A percentile compares a stretch with the other conserved stretches of the same genome.
Evolutionary conservation across 1,140 invertebrate species (phyloP).

Genomic region (Asbolus verrucosus): DNA sequence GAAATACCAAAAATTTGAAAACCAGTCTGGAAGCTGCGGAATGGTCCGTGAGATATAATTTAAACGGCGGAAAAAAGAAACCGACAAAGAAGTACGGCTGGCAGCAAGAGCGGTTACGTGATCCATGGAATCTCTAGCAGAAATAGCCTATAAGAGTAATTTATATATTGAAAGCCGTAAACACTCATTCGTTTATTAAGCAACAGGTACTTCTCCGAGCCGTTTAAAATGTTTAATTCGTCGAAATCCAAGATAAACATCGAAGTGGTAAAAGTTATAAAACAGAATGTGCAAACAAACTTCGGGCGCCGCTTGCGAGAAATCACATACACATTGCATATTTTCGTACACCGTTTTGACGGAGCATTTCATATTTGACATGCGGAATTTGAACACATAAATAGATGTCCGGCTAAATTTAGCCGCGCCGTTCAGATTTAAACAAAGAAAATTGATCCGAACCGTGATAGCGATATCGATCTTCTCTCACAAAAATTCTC

Average conservation of each 20-base stretch:
- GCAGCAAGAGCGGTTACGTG: neutral
- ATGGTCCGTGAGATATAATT: too few relatives aligned
- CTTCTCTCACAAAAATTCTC: neutral
- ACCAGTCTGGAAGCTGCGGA: neutral
- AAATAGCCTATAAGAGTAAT: constrained; percentile 29
- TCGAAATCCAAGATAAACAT: constrained; percentile 32
- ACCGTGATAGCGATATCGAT: neutral
- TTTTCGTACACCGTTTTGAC: constrained; percentile 39
- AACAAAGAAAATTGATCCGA: constrained; percentile 27
- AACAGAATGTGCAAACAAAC: constrained; percentile 39
- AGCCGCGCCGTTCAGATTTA: constrained; percentile 42
- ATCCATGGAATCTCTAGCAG: constrained; percentile 8
- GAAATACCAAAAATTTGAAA: neutral
- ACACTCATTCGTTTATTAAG: constrained; percentile 33
- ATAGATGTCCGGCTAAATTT: constrained; percentile 44
- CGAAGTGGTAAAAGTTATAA: constrained; percentile 38
- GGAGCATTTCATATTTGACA: constrained; percentile 40
- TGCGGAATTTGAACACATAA: constrained; percentile 42
- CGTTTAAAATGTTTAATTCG: constrained; percentile 39
- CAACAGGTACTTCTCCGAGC: constrained; percentile 32
- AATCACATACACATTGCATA: constrained; percentile 38
- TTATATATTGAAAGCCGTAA: constrained; percentile 32
- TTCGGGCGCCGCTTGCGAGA: constrained; percentile 34
- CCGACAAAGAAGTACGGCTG: neutral
- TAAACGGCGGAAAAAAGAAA: neutral